These are phyloP conservation scores for Lepidotrigona ventralis DNA, from an alignment of 1,140 invertebrate species.

Conservation along the genomic window DNA sequence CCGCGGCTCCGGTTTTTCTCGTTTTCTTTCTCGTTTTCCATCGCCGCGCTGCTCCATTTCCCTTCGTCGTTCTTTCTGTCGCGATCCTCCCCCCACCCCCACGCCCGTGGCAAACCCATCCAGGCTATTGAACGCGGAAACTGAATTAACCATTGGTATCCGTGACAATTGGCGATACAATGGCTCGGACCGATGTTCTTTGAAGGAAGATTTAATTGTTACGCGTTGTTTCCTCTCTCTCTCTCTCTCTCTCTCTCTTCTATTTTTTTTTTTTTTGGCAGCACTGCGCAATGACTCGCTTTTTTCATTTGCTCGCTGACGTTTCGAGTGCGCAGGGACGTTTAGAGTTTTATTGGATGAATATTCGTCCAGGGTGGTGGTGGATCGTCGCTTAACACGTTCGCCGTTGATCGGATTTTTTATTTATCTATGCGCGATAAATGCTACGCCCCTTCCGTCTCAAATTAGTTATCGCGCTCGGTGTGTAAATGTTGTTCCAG, in stretches of 20 bases:
- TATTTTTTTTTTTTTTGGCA: too few relatives aligned
- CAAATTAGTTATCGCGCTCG: too few relatives aligned
- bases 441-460: too few relatives aligned
- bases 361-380: not conserved
- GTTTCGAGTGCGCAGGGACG: not conserved
- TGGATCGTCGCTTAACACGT: not conserved
- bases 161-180: not conserved
- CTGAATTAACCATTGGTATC: not conserved
- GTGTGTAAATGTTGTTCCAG: too few relatives aligned
- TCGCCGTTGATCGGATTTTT: not conserved
- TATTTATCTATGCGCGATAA: not conserved
- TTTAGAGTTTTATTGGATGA: not conserved
- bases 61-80: not conserved
- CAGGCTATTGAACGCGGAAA: not conserved
- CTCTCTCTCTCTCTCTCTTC: too few relatives aligned
- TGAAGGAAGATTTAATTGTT: constrained; percentile 7
- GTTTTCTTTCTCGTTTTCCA: constrained; percentile 33
- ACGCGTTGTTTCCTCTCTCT: not conserved
- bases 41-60: not conserved
- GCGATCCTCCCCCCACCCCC: too few relatives aligned
- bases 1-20: constrained; percentile 9
- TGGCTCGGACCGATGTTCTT: not conserved
- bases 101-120: not conserved
- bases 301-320: not conserved
- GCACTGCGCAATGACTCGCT: not conserved